Evolutionary conservation across 1,140 invertebrate species (phyloP).

Genomic region (Lamellibrachia luymesi): DNA sequence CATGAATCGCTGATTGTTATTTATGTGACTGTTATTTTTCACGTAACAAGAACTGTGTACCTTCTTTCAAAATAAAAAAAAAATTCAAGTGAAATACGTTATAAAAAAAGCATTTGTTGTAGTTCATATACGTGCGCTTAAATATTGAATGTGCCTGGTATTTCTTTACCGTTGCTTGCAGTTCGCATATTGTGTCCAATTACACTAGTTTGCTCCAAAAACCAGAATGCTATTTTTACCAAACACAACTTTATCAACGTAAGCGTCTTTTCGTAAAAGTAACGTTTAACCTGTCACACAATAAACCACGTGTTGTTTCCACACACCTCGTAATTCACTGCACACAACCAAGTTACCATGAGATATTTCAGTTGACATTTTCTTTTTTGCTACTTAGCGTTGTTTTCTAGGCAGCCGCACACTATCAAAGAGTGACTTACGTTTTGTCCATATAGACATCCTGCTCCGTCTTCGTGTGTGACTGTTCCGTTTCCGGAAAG

Average conservation of each 20-base stretch:
- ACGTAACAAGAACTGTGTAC: no score
- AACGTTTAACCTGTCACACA: background rate
- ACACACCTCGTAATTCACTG: background rate
- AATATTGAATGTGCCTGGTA: no score
- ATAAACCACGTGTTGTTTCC: background rate
- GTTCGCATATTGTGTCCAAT: no score
- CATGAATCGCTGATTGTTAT: no score
- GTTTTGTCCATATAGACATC: constrained; percentile 30
- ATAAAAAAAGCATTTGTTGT: no score
- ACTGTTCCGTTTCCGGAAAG: constrained; percentile 82
- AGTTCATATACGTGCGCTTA: no score
- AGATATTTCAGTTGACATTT: background rate
- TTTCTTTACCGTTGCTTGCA: no score
- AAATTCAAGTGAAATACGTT: no score
- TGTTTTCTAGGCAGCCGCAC: background rate
- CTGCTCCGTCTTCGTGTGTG: constrained; percentile 26
- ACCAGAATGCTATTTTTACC: no score
- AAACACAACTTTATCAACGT: background rate
- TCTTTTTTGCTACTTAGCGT: background rate
- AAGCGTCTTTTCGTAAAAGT: background rate
- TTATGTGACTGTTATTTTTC: no score
- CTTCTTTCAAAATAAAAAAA: no score
- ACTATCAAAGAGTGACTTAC: constrained; percentile 14
- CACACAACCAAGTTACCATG: background rate
- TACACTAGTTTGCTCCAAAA: no score